Evolutionary conservation across 2,888 invertebrate genomes (phyloP).

Genomic region (Coecobrya sp.): DNA sequence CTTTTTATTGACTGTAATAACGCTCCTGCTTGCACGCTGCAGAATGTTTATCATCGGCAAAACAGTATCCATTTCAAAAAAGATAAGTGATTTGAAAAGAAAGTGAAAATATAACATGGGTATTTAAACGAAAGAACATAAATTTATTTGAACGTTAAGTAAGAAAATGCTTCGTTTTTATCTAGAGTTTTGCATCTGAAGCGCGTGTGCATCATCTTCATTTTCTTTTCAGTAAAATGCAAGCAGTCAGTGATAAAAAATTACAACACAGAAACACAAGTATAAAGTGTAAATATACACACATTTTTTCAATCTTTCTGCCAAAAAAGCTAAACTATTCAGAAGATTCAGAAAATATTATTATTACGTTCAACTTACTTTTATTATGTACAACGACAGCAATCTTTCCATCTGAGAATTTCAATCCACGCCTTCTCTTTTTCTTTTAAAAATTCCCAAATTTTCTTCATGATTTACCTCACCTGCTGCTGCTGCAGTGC

Average conservation of each 20-base stretch:
- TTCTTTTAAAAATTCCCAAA: neutral
- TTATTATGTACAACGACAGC: no score
- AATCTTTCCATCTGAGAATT: no score
- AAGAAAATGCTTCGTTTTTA: neutral
- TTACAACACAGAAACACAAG: neutral
- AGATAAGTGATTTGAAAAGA: conserved; percentile 11
- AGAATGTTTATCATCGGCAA: neutral
- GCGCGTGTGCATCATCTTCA: conserved; percentile 1
- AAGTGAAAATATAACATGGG: conserved; percentile 19
- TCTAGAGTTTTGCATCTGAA: neutral
- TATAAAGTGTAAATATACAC: neutral
- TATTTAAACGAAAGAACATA: neutral
- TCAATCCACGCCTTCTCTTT: neutral
- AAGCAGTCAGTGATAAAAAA: neutral
- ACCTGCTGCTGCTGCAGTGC: neutral
- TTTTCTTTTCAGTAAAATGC: neutral
- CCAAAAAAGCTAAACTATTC: no score
- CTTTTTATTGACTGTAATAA: conserved; percentile 23
- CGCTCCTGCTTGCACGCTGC: neutral
- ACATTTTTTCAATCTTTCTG: no score
- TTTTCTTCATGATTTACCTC: neutral
- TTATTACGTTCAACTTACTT: no score
- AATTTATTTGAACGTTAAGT: neutral
- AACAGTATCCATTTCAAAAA: neutral
- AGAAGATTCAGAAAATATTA: no score